Evolutionary conservation across 2,113 vertebrate genomes (phyloP), one percentile per base, ranked within the genome.

Genomic region (Phrynosoma platyrhinos): DNA sequence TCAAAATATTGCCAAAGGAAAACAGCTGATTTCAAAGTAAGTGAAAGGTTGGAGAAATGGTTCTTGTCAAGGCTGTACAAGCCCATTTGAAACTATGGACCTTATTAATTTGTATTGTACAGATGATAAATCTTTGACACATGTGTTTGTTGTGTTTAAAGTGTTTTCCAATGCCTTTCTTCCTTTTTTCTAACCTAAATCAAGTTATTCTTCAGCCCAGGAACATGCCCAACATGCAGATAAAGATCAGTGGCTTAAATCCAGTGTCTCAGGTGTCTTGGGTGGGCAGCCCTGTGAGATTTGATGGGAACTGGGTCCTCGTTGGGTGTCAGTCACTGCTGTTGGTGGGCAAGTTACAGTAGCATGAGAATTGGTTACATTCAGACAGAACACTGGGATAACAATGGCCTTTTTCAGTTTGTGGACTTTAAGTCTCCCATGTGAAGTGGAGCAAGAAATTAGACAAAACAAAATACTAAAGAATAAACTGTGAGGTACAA

Each of bases 391-490:
- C 58, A 75, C 6, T 52, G 36, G 55, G 79, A 76, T 82, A 87
- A 82, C 87, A 88, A 76, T 82, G 30, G 23, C 75, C 72, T 88
- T 78, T 88, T 88, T 83, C 79, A 83, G 62, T 55, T 42, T 77
- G 40, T 40, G 21, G 62, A 81, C 71, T 69, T 83, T 30, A 88
- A 64, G 58, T 83, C 58, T 69, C 40, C 62, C 42, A 3, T 78
- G 87, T 69, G 72, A 88, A 88, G 62, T 83, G 79, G 81, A 78
- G 74, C 53, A 83, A 83, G 64, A 69, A 82, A 83, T 83, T 66
- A 42, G 0, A 68, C 1, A 5, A 18, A 40, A 78, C 74, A 83
- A 78, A 78, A 79, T 58, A 68, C 47, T 23, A 68, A 86, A 85
- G 84, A 82, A 55, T 76, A 71, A 58, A 23, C 0, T 0, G 58